A percentile compares a stretch with the other conserved stretches of the same genome.
phyloP scores from a whole-genome alignment of 2,888 invertebrate species.

The Oscheius sp. region DNA sequence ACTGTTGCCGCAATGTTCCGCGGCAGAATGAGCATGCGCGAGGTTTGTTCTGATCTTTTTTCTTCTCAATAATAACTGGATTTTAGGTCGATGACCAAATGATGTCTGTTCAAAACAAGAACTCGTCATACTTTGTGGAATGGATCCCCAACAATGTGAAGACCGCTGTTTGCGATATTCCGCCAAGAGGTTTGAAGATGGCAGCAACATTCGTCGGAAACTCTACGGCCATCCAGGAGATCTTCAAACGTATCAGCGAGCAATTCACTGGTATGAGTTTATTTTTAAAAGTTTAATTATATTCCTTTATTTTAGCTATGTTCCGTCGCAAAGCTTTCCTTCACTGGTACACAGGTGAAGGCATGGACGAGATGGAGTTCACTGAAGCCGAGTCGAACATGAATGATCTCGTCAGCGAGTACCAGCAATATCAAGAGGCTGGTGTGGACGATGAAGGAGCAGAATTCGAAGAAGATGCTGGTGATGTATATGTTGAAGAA shows the following conservation, averaged over 20 bases:
- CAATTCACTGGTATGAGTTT: slow-evolving; percentile 82
- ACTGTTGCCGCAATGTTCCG: no score
- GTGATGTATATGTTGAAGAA: not conserved
- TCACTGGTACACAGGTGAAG: slow-evolving; percentile 97
- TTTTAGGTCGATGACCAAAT: no score
- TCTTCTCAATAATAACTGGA: no score
- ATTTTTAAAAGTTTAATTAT: no score
- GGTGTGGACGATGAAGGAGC: slow-evolving; percentile 36
- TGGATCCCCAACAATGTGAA: no score
- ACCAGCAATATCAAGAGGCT: slow-evolving; percentile 67
- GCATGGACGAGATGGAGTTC: slow-evolving; percentile 97
- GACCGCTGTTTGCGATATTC: no score
- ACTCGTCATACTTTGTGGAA: no score
- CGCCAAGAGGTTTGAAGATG: no score
- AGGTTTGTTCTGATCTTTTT: no score
- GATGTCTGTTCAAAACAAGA: no score
- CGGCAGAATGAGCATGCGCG: no score
- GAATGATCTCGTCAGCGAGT: slow-evolving; percentile 78
- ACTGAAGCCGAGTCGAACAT: slow-evolving; percentile 94
- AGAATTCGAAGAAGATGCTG: slow-evolving; percentile 42
- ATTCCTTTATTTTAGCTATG: slow-evolving; percentile 86
- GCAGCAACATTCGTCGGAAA: no score
- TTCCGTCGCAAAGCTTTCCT: slow-evolving; percentile 95
- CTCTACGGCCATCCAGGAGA: slow-evolving; percentile 90
- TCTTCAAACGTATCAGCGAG: slow-evolving; percentile 89